These are phyloP conservation scores for Choloepus hoffmanni DNA, from an alignment of 2,113 vertebrate genomes.

Conservation along the genomic window DNA sequence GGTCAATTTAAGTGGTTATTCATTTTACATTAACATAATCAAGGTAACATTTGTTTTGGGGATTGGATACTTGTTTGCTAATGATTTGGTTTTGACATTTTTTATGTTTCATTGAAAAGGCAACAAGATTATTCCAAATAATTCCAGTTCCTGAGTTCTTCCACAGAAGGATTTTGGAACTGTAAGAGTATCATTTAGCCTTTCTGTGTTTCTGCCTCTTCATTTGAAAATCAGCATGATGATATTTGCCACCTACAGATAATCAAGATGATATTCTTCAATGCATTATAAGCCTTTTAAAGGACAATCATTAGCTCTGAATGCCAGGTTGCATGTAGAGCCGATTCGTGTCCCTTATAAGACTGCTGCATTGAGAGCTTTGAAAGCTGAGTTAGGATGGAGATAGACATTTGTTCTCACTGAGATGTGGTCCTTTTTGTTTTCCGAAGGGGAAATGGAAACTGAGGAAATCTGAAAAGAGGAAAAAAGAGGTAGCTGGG, in stretches of 20 bases:
- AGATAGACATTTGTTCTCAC: slow-evolving; percentile 5
- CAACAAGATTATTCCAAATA: slow-evolving; percentile 12
- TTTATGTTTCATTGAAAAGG: slow-evolving; percentile 43
- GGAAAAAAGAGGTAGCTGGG: not conserved
- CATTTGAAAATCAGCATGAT: slow-evolving; percentile 32
- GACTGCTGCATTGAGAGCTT: not conserved
- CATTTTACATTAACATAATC: not conserved
- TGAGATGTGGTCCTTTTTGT: not conserved
- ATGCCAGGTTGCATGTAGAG: not conserved
- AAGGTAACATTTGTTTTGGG: not conserved
- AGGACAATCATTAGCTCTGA: not conserved
- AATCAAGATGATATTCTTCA: not conserved
- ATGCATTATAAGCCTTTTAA: not conserved
- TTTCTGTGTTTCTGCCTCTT: not conserved
- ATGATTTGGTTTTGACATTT: slow-evolving; percentile 18
- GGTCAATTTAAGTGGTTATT: not conserved
- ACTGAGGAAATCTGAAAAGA: not conserved
- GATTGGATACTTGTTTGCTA: not conserved
- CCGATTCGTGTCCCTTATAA: not conserved
- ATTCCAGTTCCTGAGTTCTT: not conserved
- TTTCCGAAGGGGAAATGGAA: not conserved
- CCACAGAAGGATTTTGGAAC: not conserved
- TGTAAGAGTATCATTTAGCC: not conserved
- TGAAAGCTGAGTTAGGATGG: not conserved
- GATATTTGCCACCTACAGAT: slow-evolving; percentile 49